Conservation (phyloP, 2,113 vertebrate species). For the Micromys minutus region DNA sequence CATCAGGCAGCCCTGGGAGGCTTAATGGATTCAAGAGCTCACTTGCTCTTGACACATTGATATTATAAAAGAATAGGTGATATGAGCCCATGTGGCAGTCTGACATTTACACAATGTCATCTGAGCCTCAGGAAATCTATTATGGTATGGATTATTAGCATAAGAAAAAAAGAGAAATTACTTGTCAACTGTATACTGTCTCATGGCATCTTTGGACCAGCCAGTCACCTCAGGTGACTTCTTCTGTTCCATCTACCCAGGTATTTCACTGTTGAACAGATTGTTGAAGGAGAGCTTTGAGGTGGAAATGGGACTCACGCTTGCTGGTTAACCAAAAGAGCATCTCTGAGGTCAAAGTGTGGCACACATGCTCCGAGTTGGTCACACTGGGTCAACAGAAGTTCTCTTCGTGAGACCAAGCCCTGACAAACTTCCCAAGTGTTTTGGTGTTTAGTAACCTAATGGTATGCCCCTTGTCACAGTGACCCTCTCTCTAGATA, state of each 20-base stretch:
- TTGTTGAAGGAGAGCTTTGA: not conserved
- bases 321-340: conserved; percentile 69
- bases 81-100: conserved; percentile 22
- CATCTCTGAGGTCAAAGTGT: conserved; percentile 60
- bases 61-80: conserved; percentile 40
- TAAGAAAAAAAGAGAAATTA: conserved; percentile 63
- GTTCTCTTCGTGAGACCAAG: not conserved
- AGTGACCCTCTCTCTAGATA: not conserved
- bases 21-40: conserved; percentile 62
- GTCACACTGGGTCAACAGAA: conserved; percentile 46
- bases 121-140: conserved; percentile 52
- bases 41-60: conserved; percentile 47
- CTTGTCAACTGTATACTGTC: not conserved
- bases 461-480: not conserved
- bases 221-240: conserved; percentile 29
- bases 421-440: not conserved
- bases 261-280: not conserved
- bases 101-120: conserved; percentile 58
- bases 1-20: conserved; percentile 6
- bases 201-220: not conserved
- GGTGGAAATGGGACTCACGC: conserved; percentile 39
- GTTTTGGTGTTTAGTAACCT: not conserved
- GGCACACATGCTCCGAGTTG: not conserved
- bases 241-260: not conserved
- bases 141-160: conserved; percentile 56